Base-by-base conservation (phyloP, 2,797 vertebrate species). In the Neosalanx taihuensis region DNA sequence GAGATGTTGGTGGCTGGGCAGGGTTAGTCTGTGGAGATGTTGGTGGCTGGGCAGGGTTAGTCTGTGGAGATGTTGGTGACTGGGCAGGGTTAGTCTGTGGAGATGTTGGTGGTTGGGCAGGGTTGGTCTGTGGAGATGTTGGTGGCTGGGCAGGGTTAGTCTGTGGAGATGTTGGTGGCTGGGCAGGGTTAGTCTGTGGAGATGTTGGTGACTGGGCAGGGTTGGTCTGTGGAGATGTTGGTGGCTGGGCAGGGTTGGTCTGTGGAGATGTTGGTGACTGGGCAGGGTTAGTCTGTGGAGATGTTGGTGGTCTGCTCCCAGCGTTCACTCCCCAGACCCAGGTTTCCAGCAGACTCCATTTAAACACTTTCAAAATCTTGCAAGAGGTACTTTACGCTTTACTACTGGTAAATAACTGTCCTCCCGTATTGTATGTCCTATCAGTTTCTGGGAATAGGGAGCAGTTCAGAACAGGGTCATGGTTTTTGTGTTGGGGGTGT, bases 51-150 rank as follows among this genome's bases (percentile, higher is more conserved):
- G 33, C 33, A 35, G 33, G 33, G 33, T 35, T 6, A 35, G 33
- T 35, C 33, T 66, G 65, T 78, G 61, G 62, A 80, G 81, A 74
- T 71, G 78, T 79, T 58, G 60, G 64, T 37, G n/a, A 30, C 58
- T 6, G 35, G 35, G 35, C 35, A 6, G 35, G 35, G 6, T 37
- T 37, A 35, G 33, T 35, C 33, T 35, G 33, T 63, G 62, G 69
- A 69, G 62, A 73, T 83, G 80, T 79, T 30, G 1, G 56, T 77
- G 41, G 41, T 2, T 46, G 41, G 10, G 41, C 41, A 2, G 41
- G 41, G 41, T 46, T 13, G 1, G 41, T 46, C 41, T 66, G 65
- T 77, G 59, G 64, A 80, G 81, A 74, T 71, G 79, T 79, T 58
- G 63, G 64, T 41, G 20, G 46, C 33, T 4, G 33, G 33, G 33